phyloP scores from a whole-genome alignment of 2,797 vertebrate genomes.

The Cryptoprocta ferox region DNA sequence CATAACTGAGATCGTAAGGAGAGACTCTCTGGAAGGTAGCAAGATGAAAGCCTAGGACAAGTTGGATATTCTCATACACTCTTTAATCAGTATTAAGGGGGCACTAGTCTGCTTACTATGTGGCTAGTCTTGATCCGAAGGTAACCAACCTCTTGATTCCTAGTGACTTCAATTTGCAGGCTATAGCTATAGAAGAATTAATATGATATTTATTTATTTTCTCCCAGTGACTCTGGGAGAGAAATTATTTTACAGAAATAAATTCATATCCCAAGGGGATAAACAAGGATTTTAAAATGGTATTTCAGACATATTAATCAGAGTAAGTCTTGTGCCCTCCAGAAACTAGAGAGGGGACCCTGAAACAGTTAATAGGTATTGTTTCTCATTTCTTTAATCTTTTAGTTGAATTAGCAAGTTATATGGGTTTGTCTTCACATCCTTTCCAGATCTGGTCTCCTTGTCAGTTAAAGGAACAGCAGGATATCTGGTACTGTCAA shows the following conservation, averaged over 20 bases:
- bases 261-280: conserved; percentile 31
- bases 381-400: neutral
- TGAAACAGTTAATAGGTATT: neutral
- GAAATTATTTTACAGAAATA: conserved; percentile 53
- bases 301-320: conserved; percentile 37
- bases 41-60: neutral
- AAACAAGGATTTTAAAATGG: conserved; percentile 25
- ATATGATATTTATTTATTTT: conserved; percentile 40
- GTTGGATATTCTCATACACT: neutral
- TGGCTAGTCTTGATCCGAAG: neutral
- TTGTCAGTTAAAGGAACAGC: neutral
- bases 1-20: neutral
- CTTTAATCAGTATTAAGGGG: neutral
- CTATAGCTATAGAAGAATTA: neutral
- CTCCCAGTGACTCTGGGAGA: neutral
- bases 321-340: neutral
- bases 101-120: neutral
- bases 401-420: neutral
- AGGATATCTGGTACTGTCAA: neutral
- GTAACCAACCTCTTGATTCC: neutral
- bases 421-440: neutral
- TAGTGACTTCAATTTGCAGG: neutral
- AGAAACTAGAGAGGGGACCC: neutral
- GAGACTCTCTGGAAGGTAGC: neutral
- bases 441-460: neutral